phyloP scores from a whole-genome alignment of 2,797 vertebrate genomes.

The Falco peregrinus region DNA sequence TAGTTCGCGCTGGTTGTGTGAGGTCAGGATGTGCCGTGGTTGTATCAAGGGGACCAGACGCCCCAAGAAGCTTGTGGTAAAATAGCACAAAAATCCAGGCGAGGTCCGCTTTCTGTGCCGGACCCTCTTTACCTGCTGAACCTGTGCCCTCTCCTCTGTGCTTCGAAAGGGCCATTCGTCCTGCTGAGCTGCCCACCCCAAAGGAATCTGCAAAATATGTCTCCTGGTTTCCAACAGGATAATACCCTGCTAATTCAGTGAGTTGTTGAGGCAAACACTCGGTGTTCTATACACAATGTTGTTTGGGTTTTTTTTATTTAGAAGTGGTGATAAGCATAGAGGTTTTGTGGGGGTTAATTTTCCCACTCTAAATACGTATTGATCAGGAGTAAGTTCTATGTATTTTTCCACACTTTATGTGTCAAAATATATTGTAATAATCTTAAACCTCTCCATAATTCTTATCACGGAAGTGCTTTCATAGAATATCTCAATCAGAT shows the following conservation, averaged over 20 bases:
- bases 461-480: neutral
- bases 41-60: neutral
- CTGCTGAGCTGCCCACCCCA: neutral
- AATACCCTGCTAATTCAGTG: neutral
- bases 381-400: neutral
- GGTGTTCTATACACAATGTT: neutral
- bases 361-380: neutral
- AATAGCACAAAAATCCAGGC: neutral
- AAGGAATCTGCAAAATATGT: neutral
- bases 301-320: neutral
- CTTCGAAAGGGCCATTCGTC: neutral
- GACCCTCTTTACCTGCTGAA: neutral
- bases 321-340: neutral
- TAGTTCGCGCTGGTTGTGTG: neutral
- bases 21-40: neutral
- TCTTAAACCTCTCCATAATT: neutral
- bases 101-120: rapidly evolving
- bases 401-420: neutral
- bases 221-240: neutral
- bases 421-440: neutral
- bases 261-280: neutral
- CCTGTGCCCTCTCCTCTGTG: neutral
- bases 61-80: neutral
- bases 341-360: neutral
- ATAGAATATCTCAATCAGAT: neutral